A percentile compares a stretch with the other conserved stretches of the same genome.
Evolutionary conservation across 2,797 vertebrate genomes (phyloP).

Genomic region (Ispidina picta): DNA sequence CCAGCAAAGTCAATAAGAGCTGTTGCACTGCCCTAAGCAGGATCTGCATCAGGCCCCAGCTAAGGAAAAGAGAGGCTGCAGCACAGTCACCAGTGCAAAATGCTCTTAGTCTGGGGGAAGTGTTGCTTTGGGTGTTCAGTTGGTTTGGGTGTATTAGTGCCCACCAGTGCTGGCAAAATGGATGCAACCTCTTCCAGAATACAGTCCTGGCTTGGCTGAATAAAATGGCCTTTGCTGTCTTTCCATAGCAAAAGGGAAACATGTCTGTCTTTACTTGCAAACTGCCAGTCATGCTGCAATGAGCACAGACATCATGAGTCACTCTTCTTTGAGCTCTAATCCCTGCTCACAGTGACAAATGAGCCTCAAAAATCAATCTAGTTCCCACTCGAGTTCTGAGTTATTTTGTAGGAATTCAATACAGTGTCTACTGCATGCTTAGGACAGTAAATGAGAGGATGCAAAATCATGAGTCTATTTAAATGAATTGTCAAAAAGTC

Average conservation of each 20-base stretch:
- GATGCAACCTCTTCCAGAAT: neutral
- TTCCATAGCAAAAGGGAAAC: neutral
- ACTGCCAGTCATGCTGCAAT: slow-evolving; percentile 58
- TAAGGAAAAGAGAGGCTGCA: neutral
- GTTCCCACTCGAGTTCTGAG: slow-evolving; percentile 43
- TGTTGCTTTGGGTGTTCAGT: neutral
- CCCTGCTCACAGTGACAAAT: slow-evolving; percentile 65
- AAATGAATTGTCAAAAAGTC: neutral
- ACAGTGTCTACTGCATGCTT: neutral
- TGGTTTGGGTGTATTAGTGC: neutral
- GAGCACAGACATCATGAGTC: slow-evolving; percentile 48
- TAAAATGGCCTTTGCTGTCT: slow-evolving; percentile 11
- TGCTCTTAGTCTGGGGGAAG: neutral
- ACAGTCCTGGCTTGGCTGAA: neutral
- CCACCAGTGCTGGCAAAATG: neutral
- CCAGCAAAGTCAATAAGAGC: neutral
- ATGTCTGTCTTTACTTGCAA: slow-evolving; percentile 40
- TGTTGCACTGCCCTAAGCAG: neutral
- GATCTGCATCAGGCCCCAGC: neutral
- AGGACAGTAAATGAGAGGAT: neutral
- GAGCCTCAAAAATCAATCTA: slow-evolving; percentile 65
- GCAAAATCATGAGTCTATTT: neutral
- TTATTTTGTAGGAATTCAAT: neutral
- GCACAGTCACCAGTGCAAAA: neutral
- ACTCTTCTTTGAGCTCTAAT: slow-evolving; percentile 65